A percentile compares a stretch with the other conserved stretches of the same genome.
phyloP scores from a whole-genome alignment of 2,888 invertebrate genomes.

The Epirrhoe tristata region DNA sequence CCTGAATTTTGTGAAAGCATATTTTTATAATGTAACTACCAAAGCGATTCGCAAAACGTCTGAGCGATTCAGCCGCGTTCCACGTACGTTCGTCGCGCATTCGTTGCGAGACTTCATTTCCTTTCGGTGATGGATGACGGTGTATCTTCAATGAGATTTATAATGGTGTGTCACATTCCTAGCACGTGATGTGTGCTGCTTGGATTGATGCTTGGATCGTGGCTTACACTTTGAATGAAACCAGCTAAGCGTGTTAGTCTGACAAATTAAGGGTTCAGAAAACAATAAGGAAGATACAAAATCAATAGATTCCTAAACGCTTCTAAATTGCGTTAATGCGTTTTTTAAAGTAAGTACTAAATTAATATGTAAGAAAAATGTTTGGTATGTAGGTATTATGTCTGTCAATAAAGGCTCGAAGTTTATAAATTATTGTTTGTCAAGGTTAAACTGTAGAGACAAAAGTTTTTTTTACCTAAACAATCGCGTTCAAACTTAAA shows the following conservation, averaged over 20 bases:
- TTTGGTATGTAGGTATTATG: too few species aligned
- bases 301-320: neutral
- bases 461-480: too few species aligned
- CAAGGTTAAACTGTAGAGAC: too few species aligned
- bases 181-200: constrained; percentile 53
- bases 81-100: constrained; percentile 41
- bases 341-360: too few species aligned
- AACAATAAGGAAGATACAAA: neutral
- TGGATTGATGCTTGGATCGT: constrained; percentile 29
- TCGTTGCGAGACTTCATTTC: constrained; percentile 76
- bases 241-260: neutral
- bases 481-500: too few species aligned
- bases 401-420: too few species aligned
- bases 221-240: constrained; percentile 21
- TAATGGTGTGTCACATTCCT: constrained; percentile 80
- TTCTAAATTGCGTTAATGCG: too few species aligned
- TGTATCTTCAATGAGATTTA: constrained; percentile 83
- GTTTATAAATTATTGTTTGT: too few species aligned
- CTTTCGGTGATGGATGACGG: constrained; percentile 79
- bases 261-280: neutral
- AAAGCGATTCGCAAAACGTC: constrained; percentile 26
- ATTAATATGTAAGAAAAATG: too few species aligned
- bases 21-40: constrained; percentile 2
- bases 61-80: constrained; percentile 25
- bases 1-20: too few species aligned